Evolutionary conservation across 2,888 invertebrate species (phyloP).

Genomic region (Lithophane leautieri): DNA sequence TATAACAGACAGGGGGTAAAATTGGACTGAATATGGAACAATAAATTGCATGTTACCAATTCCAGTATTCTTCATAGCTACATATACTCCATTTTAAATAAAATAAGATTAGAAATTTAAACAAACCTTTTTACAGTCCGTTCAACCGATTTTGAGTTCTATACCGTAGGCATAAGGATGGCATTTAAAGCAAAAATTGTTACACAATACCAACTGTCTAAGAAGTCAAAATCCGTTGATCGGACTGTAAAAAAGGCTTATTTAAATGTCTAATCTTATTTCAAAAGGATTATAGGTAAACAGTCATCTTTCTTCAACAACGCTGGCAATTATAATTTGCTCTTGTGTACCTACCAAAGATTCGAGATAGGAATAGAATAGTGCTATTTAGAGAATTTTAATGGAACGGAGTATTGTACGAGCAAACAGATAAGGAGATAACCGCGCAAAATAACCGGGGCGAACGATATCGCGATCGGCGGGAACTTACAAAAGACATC

Average conservation of each 20-base stretch:
- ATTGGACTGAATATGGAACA: neutral
- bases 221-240: too few relatives aligned
- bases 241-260: too few relatives aligned
- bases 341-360: neutral
- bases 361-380: constrained; percentile 1
- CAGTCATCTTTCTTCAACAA: neutral
- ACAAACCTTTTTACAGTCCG: too few relatives aligned
- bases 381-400: constrained; percentile 27
- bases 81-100: too few relatives aligned
- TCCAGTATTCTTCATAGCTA: neutral
- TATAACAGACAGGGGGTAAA: neutral
- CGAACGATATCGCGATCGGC: constrained; percentile 44
- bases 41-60: neutral
- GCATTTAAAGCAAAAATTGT: too few relatives aligned
- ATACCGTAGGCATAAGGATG: too few relatives aligned
- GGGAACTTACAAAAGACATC: constrained; percentile 29
- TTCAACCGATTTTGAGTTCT: too few relatives aligned
- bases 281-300: too few relatives aligned
- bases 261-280: too few relatives aligned
- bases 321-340: neutral
- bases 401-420: constrained; percentile 33
- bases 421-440: constrained; percentile 46
- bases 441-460: constrained; percentile 39
- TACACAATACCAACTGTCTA: too few relatives aligned
- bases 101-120: too few relatives aligned